phyloP scores from a whole-genome alignment of 2,888 invertebrate genomes.

The Allacma fusca region DNA sequence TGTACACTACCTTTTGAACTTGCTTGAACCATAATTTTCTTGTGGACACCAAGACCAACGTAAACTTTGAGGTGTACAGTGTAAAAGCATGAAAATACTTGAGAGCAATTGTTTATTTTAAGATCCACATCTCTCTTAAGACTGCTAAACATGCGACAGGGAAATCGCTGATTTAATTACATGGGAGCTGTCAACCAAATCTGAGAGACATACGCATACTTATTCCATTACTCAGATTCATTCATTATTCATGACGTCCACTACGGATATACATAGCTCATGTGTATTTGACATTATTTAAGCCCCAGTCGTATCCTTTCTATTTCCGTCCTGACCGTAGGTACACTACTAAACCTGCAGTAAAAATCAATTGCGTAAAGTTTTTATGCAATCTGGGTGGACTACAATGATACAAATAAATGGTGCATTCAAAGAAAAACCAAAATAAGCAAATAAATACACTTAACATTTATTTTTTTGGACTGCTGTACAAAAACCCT shows the following conservation, averaged over 20 bases:
- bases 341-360: neutral
- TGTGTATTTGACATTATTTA: neutral
- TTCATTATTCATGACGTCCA: neutral
- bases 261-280: neutral
- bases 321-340: neutral
- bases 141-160: neutral
- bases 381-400: neutral
- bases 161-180: neutral
- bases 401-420: no score
- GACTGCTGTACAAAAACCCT: no score
- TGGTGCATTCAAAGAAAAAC: no score
- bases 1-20: neutral
- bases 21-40: neutral
- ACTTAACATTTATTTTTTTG: no score
- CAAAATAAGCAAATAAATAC: no score
- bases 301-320: neutral
- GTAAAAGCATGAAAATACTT: neutral
- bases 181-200: neutral
- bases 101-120: neutral
- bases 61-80: neutral
- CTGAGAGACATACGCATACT: neutral
- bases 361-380: slow-evolving; percentile 10
- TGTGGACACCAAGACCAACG: neutral
- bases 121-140: neutral
- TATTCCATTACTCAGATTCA: neutral